Percentiles rank a stretch among this genome's conserved stretches.
These are phyloP conservation scores for Sanderia malayensis DNA, from an alignment of 30 jellyfish, hydroid and myxozoan genomes.

Conservation along the genomic window DNA sequence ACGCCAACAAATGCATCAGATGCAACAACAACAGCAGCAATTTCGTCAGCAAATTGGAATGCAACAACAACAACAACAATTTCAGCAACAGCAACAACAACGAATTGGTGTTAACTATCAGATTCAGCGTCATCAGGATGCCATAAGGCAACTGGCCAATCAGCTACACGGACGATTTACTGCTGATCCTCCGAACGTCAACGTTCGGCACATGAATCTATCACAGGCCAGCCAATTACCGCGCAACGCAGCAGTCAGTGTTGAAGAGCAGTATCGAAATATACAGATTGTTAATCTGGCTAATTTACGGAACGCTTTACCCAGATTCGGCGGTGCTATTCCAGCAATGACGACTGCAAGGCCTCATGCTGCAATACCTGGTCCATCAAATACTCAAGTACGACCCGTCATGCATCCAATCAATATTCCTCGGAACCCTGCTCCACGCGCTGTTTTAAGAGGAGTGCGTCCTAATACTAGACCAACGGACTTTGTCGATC, in stretches of 20 bases:
- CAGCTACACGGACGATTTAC: background rate
- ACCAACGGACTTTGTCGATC: too few species aligned
- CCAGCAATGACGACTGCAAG: too few species aligned
- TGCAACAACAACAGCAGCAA: conserved; percentile 22
- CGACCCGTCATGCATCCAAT: too few species aligned
- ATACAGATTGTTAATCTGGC: conserved; percentile 40
- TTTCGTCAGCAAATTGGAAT: background rate
- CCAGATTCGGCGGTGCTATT: too few species aligned
- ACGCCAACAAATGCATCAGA: conserved; percentile 7
- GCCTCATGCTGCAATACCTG: too few species aligned
- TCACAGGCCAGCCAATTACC: conserved; percentile 5
- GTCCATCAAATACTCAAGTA: too few species aligned
- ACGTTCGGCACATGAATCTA: background rate
- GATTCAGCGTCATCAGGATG: conserved; percentile 27
- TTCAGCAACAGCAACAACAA: conserved; percentile 37
- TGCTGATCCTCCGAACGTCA: background rate
- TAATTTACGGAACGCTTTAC: background rate
- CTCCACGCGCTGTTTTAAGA: too few species aligned
- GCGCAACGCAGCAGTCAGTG: conserved; percentile 11
- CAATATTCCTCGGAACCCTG: too few species aligned
- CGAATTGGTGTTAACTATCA: conserved; percentile 12
- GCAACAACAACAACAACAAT: conserved; percentile 19
- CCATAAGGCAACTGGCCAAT: background rate
- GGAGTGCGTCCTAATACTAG: too few species aligned
- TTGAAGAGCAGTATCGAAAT: conserved; percentile 39